These are phyloP conservation scores for Acyrthosiphon pisum DNA, from an alignment of 1,140 invertebrate species.

Conservation along the genomic window DNA sequence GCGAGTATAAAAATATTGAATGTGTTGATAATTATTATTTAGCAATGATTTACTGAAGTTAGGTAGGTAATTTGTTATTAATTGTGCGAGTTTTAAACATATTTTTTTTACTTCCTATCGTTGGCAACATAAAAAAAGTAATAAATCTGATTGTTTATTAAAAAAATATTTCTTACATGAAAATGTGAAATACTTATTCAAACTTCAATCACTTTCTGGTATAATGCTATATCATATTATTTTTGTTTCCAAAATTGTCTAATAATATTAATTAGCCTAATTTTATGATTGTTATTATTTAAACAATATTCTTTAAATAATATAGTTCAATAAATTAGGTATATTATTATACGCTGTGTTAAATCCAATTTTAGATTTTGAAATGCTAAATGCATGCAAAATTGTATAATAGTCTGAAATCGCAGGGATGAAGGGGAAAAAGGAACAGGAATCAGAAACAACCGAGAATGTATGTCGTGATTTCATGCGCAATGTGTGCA, in stretches of 20 bases:
- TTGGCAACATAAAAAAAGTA: not conserved
- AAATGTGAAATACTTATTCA: not conserved
- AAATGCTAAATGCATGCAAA: constrained; percentile 15
- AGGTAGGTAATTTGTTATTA: constrained; percentile 7
- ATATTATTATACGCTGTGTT: not conserved
- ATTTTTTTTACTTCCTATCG: not conserved
- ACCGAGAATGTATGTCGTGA: constrained; percentile 67
- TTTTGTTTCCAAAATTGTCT: not conserved
- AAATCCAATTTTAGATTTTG: not conserved
- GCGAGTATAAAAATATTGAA: not conserved
- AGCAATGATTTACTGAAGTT: constrained; percentile 53
- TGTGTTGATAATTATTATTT: constrained; percentile 8
- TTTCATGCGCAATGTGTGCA: constrained; percentile 73
- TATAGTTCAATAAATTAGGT: not conserved
- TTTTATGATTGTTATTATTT: not conserved
- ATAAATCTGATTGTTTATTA: not conserved
- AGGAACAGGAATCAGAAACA: constrained; percentile 45
- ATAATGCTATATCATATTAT: not conserved
- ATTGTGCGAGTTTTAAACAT: not conserved
- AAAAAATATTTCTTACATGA: not conserved
- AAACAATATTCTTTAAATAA: constrained; percentile 3
- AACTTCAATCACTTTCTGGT: not conserved
- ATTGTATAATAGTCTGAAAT: constrained; percentile 45
- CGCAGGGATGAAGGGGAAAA: constrained; percentile 56
- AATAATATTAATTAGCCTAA: not conserved